Percentiles rank a stretch among this genome's conserved stretches.
phyloP scores from a whole-genome alignment of 2,113 vertebrate species.

The Pterocles burchelli region DNA sequence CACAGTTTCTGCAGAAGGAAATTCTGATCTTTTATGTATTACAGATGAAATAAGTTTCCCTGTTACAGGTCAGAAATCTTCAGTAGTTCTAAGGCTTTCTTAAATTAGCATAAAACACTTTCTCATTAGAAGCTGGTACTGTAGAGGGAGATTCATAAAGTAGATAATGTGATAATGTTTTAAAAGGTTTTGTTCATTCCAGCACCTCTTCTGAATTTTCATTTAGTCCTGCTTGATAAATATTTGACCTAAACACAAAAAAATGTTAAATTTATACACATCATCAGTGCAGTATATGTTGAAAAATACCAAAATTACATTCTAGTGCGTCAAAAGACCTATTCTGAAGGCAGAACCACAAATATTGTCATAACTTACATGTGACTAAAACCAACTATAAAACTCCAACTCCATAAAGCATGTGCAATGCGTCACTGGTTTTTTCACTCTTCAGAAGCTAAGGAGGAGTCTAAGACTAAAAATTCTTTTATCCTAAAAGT shows the following conservation, averaged over 20 bases:
- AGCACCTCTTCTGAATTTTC: background rate
- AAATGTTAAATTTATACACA: background rate
- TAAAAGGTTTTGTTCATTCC: background rate
- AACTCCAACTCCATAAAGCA: background rate
- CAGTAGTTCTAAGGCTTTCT: background rate
- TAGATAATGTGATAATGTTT: background rate
- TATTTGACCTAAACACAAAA: background rate
- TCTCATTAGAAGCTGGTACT: background rate
- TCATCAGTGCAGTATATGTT: background rate
- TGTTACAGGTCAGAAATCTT: background rate
- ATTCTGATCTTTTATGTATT: conserved; percentile 47
- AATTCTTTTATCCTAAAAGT: background rate
- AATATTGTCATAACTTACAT: background rate
- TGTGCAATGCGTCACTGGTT: background rate
- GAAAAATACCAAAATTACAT: background rate
- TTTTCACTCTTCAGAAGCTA: background rate
- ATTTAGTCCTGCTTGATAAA: background rate
- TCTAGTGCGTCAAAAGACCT: background rate
- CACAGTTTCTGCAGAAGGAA: conserved; percentile 10
- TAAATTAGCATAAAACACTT: background rate
- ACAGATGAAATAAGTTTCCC: conserved; percentile 34
- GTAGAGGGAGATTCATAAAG: background rate
- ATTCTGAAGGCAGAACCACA: background rate
- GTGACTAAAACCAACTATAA: background rate
- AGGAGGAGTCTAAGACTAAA: background rate